A percentile compares a stretch with the other conserved stretches of the same genome.
phyloP scores from a whole-genome alignment of 2,113 vertebrate species.

The Synodontis membranacea region DNA sequence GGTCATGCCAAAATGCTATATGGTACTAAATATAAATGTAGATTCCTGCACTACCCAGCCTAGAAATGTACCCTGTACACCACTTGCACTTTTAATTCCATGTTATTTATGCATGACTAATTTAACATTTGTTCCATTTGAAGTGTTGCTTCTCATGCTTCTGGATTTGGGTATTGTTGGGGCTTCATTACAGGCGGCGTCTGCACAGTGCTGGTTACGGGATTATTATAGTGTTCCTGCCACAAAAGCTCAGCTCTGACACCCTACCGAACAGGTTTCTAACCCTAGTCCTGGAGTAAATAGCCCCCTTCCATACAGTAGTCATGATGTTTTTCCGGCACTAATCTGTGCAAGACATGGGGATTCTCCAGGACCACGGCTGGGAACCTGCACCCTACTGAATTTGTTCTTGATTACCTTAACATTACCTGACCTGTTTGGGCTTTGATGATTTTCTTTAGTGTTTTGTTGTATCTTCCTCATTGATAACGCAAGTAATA shows the following conservation, averaged over 20 bases:
- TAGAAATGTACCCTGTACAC: background rate
- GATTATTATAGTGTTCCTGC: background rate
- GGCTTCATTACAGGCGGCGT: background rate
- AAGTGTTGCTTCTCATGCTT: background rate
- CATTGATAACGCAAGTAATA: background rate
- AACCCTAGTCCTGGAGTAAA: background rate
- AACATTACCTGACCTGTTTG: constrained; percentile 1
- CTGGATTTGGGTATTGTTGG: background rate
- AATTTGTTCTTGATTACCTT: background rate
- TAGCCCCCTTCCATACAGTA: background rate
- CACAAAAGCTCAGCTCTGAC: background rate
- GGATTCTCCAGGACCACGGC: background rate
- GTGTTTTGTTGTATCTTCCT: background rate
- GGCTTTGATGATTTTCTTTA: background rate
- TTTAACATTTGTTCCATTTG: background rate
- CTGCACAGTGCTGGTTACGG: background rate
- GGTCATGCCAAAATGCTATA: background rate
- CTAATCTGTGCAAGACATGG: background rate
- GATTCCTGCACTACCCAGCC: background rate
- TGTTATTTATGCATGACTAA: background rate
- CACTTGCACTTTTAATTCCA: background rate
- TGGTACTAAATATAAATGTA: background rate
- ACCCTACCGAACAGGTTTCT: background rate
- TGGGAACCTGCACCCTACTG: background rate
- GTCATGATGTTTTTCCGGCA: background rate